Base-by-base conservation (phyloP, 2,888 invertebrate species). In the Nomada flava region DNA sequence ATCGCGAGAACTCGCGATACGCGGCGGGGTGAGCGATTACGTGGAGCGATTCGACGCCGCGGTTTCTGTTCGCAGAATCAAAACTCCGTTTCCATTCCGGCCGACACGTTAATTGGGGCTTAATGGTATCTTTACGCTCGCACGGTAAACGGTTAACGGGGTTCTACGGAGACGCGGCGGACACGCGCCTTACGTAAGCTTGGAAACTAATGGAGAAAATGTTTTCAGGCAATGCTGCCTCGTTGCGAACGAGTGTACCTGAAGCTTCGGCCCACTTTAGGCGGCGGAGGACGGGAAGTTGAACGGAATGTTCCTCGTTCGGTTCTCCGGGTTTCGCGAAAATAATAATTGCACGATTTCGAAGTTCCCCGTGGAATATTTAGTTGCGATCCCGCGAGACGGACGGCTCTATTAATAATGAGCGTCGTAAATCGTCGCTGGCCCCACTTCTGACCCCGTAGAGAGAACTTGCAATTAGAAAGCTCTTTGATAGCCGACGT, bases 1-100 rank as follows among this genome's bases (percentile, higher is more conserved):
- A 88, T 88, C 88, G 71, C 71, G 70, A 82, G 76, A 76, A 80
- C 83, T 81, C 72, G 64, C 59, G 36, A 83, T 84, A 88, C 85
- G 79, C 73, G 82, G 81, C 78, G 84, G 75, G 80, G 78, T 68
- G 63, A 76, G 73, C 83, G 78, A 83, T 86, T 79, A 75, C 77
- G 62, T 7, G 7, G 36, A 36, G 50, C 80, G 86, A 86, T 88
- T 79, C 83, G 64, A 60, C 60, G 42, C 15, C 42, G 69, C 42
- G 57, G 50, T 59, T 68, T 50, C 74, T 68, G 59, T 18, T n/a
- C 52, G n/a, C 29, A 4, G 55, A 47, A 57, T 20, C 36, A 0
- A 20, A 20, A n/a, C 15, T 11, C 29, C n/a, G 18, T 18, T 29
- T n/a, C 29, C 36, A 10, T n/a, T 7, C 29, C 23, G 1, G 15